A percentile compares a stretch with the other conserved stretches of the same genome.
Conservation (phyloP, 2,888 invertebrate species). For the Drosophila melanosoma region DNA sequence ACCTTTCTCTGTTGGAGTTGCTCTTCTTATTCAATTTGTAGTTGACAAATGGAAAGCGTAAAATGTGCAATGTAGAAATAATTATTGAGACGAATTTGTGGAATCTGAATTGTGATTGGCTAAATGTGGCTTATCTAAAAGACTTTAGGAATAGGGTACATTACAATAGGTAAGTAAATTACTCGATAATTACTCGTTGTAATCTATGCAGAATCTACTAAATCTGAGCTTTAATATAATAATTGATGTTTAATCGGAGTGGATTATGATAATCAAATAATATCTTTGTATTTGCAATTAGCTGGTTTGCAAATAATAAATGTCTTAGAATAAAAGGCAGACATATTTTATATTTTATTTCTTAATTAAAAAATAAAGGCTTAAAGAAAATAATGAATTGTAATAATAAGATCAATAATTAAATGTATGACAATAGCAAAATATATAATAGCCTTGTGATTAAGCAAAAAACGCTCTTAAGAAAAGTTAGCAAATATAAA, state of each 20-base stretch:
- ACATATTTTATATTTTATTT: background rate
- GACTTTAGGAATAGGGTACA: slow-evolving; percentile 1
- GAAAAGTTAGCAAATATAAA: background rate
- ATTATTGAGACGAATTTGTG: slow-evolving; percentile 26
- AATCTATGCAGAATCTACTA: background rate
- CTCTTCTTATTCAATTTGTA: slow-evolving; percentile 37
- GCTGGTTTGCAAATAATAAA: background rate
- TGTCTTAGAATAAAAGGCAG: background rate
- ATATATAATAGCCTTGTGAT: background rate
- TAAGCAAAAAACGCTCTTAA: background rate
- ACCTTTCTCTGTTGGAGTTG: slow-evolving; percentile 1
- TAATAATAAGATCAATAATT: background rate
- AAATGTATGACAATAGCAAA: background rate
- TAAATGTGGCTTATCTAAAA: slow-evolving; percentile 18
- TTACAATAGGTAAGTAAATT: slow-evolving; percentile 2
- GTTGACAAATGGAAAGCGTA: slow-evolving; percentile 26
- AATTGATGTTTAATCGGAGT: background rate
- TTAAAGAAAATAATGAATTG: background rate
- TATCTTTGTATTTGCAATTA: background rate
- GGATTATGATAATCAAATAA: background rate
- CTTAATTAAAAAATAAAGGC: background rate
- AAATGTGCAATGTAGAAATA: slow-evolving; percentile 45
- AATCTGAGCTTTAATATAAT: background rate
- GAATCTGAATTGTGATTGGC: slow-evolving; percentile 18
- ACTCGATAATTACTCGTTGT: background rate